phyloP scores from a whole-genome alignment of 2,888 invertebrate genomes.

The Latrodectus elegans region DNA sequence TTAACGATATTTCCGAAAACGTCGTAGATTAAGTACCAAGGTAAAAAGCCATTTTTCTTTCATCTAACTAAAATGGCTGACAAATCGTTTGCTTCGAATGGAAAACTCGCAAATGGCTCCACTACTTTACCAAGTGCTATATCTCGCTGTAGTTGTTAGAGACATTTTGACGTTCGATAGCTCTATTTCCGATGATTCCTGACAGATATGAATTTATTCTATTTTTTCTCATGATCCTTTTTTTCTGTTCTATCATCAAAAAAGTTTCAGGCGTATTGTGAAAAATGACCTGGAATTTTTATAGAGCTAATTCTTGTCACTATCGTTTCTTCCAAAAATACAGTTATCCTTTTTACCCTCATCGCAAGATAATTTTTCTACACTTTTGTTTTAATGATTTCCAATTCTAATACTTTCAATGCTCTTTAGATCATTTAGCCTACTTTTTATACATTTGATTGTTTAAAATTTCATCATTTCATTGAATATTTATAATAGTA shows the following conservation, averaged over 20 bases:
- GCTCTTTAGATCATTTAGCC: no score
- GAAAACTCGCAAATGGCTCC: constrained; percentile 37
- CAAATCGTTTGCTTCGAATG: constrained; percentile 46
- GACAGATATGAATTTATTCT: constrained; percentile 60
- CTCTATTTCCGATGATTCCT: constrained; percentile 53
- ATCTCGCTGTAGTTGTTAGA: constrained; percentile 54
- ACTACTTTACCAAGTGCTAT: neutral
- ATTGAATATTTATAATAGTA: no score
- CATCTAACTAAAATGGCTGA: constrained; percentile 32
- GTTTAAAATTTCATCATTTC: no score
- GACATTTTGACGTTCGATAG: constrained; percentile 58
- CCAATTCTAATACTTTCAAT: no score
- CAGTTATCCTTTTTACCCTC: no score
- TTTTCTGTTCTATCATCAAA: constrained; percentile 11
- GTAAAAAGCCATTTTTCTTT: constrained; percentile 45
- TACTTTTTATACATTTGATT: no score
- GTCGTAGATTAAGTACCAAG: constrained; percentile 51
- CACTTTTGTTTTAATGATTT: no score
- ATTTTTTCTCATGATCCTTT: constrained; percentile 27
- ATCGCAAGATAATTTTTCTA: no score
- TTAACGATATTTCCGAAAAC: constrained; percentile 56
- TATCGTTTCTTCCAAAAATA: no score
- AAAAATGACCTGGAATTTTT: constrained; percentile 42
- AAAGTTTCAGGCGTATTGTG: constrained; percentile 28
- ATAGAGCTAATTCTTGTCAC: neutral